Conservation (phyloP, 1,140 invertebrate species). For the Trichonephila inaurata region DNA sequence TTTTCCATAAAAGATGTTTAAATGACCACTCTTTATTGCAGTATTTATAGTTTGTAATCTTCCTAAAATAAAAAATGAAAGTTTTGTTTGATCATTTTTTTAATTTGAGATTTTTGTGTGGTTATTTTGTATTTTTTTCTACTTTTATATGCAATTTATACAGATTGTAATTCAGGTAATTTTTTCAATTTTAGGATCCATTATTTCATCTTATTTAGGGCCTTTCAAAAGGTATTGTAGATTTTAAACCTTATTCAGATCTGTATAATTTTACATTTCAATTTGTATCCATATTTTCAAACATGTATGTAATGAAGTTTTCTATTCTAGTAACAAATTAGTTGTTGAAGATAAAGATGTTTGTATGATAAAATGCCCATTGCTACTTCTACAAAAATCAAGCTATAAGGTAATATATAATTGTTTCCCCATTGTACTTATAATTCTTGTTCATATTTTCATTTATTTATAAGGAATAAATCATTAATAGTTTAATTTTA, state of each 20-base stretch:
- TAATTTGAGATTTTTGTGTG: neutral
- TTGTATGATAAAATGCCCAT: constrained; percentile 33
- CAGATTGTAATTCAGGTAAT: neutral
- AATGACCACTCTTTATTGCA: no score
- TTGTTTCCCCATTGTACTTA: no score
- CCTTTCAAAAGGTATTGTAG: constrained; percentile 47
- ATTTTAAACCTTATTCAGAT: neutral
- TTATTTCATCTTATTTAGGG: constrained; percentile 38
- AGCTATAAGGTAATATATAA: neutral
- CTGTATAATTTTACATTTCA: neutral
- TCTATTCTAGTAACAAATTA: constrained; percentile 21
- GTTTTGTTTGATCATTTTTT: neutral
- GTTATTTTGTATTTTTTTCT: neutral
- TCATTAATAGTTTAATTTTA: no score
- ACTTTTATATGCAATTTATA: neutral
- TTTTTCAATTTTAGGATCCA: constrained; percentile 25
- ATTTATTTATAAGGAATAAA: no score
- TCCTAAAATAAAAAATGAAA: no score
- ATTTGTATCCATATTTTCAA: no score
- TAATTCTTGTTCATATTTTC: no score
- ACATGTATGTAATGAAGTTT: neutral
- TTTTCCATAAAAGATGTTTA: no score
- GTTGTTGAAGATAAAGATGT: constrained; percentile 22
- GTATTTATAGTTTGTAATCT: no score
- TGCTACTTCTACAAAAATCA: neutral